Evolutionary conservation across 2,797 vertebrate genomes (phyloP).

Genomic region (Mycteria americana): DNA sequence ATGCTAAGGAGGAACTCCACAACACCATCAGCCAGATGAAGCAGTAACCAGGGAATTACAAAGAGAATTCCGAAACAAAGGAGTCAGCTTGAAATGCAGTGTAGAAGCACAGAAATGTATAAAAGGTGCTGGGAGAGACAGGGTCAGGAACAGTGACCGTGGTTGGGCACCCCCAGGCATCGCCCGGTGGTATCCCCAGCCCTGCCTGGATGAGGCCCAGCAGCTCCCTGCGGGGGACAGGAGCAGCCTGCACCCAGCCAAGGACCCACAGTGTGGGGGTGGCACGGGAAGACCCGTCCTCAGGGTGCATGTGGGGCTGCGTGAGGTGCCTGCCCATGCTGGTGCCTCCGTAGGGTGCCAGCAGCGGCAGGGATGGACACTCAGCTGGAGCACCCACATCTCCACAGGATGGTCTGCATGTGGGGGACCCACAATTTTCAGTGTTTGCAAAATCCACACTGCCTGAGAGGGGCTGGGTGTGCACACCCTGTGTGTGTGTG

Average conservation of each 20-base stretch:
- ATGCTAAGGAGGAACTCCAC: background rate
- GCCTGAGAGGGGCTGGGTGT: background rate
- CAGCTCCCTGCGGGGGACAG: no score
- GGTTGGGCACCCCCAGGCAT: background rate
- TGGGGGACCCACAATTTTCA: background rate
- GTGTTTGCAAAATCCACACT: background rate
- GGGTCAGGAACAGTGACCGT: background rate
- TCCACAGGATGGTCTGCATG: background rate
- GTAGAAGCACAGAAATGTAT: background rate
- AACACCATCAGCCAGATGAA: background rate
- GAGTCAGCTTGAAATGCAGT: background rate
- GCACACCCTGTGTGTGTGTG: no score
- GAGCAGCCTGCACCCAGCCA: background rate
- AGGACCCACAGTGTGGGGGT: background rate
- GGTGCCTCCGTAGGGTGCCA: background rate
- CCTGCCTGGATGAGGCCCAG: background rate
- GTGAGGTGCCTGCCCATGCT: background rate
- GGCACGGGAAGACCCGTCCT: rapidly evolving
- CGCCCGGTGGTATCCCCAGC: rapidly evolving
- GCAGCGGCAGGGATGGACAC: background rate
- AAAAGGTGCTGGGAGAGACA: background rate
- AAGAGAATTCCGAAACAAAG: background rate
- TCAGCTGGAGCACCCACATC: background rate
- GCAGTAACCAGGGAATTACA: background rate
- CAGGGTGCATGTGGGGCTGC: background rate